phyloP scores from a whole-genome alignment of 2,888 invertebrate genomes.

The Eupithecia insigniata region DNA sequence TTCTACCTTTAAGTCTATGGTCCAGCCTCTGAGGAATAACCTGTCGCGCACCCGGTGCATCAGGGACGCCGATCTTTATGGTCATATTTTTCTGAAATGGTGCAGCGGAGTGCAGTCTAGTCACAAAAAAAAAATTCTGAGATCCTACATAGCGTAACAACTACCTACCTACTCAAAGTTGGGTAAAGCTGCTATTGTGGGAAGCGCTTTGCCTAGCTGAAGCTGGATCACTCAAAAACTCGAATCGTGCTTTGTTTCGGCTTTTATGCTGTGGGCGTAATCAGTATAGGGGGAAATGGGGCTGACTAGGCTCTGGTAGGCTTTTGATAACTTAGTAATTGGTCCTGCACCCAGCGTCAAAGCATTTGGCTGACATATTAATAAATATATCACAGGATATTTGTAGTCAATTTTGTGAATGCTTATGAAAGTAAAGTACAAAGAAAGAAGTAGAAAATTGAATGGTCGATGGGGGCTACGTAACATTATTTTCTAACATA shows the following conservation, averaged over 20 bases:
- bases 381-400: no score
- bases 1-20: no score
- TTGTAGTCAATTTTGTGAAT: not conserved
- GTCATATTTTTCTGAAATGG: not conserved
- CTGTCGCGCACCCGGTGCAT: no score
- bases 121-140: not conserved
- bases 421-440: not conserved
- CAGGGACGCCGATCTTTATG: no score
- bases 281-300: not conserved
- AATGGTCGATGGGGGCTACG: not conserved
- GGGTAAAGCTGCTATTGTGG: conserved; percentile 23
- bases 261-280: not conserved
- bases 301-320: not conserved
- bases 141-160: not conserved
- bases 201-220: conserved; percentile 35
- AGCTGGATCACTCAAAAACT: conserved; percentile 38
- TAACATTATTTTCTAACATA: not conserved
- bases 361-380: no score
- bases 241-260: conserved; percentile 39
- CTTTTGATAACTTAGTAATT: not conserved
- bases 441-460: not conserved
- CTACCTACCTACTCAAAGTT: not conserved
- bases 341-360: not conserved
- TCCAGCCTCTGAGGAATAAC: no score
- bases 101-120: not conserved